Conservation (phyloP, 2,113 vertebrate species). For the Hyla sarda region DNA sequence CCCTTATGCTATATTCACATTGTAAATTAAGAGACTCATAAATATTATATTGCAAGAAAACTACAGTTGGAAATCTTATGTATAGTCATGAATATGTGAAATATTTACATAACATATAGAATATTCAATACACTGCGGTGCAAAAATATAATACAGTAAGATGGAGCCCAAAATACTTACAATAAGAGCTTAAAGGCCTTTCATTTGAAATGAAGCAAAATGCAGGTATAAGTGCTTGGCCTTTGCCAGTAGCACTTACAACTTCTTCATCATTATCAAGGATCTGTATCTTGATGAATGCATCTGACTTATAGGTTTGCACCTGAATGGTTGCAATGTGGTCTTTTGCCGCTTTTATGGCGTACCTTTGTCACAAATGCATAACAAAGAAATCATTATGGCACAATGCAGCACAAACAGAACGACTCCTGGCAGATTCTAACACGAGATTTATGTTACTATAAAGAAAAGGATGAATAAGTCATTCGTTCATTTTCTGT, state of each 20-base stretch:
- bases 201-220: conserved; percentile 77
- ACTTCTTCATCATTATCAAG: conserved; percentile 80
- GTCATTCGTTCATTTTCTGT: not conserved
- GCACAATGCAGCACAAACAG: not conserved
- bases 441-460: conserved; percentile 10
- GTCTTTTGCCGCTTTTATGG: conserved; percentile 71
- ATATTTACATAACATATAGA: not conserved
- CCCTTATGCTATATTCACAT: too few relatives aligned
- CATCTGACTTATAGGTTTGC: conserved; percentile 80
- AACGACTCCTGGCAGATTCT: not conserved
- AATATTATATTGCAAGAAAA: too few relatives aligned
- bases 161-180: conserved; percentile 71
- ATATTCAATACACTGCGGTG: not conserved
- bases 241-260: conserved; percentile 74
- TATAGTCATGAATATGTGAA: not conserved
- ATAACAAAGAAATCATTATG: conserved; percentile 51
- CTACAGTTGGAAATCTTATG: too few relatives aligned
- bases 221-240: conserved; percentile 81
- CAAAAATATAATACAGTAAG: not conserved
- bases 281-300: conserved; percentile 80
- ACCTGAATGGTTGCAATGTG: conserved; percentile 81
- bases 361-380: conserved; percentile 72
- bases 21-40: too few relatives aligned
- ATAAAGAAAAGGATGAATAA: not conserved
- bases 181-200: conserved; percentile 61